Conservation (phyloP, 2,113 vertebrate genomes). For the Mus pahari region DNA sequence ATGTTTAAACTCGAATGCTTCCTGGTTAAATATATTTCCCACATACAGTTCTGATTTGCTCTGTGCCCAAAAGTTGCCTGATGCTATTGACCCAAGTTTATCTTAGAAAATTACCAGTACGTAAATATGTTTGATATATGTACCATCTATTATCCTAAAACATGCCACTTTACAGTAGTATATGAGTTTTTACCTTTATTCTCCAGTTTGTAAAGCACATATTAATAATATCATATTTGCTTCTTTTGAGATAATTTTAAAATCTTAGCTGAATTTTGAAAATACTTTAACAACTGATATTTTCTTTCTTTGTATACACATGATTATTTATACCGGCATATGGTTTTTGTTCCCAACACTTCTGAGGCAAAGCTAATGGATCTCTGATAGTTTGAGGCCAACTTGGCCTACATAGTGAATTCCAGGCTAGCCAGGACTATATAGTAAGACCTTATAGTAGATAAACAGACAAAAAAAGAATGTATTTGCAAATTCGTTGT, state of each 20-base stretch:
- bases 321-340: background rate
- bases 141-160: background rate
- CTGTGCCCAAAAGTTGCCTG: background rate
- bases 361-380: background rate
- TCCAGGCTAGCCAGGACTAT: background rate
- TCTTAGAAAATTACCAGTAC: background rate
- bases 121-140: background rate
- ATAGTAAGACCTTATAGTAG: background rate
- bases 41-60: background rate
- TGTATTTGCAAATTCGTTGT: background rate
- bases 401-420: background rate
- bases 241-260: background rate
- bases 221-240: background rate
- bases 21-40: background rate
- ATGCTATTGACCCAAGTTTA: background rate
- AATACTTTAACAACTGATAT: background rate
- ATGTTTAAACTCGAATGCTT: slow-evolving; percentile 5
- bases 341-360: background rate
- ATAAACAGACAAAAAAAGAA: background rate
- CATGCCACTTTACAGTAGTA: background rate
- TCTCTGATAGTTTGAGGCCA: background rate
- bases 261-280: slow-evolving; percentile 18
- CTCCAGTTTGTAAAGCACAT: background rate
- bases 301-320: background rate
- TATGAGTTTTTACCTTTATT: background rate